A percentile compares a stretch with the other conserved stretches of the same genome.
Conservation (phyloP, 1,140 invertebrate genomes). For the Helicorthomorpha holstii region DNA sequence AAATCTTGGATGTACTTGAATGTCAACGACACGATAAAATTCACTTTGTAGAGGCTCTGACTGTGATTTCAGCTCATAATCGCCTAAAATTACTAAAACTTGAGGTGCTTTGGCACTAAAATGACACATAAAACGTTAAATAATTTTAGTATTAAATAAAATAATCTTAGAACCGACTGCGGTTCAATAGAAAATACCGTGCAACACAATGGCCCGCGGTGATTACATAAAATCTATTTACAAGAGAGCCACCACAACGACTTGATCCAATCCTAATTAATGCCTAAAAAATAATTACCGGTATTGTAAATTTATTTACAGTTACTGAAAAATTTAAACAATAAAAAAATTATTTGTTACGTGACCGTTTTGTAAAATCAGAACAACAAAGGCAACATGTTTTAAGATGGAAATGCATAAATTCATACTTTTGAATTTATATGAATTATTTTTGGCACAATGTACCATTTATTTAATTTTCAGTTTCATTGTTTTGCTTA, state of each 20-base stretch:
- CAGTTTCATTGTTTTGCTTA: too few relatives aligned
- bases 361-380: too few relatives aligned
- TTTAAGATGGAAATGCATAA: too few relatives aligned
- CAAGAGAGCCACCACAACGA: constrained; percentile 84
- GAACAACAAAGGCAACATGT: too few relatives aligned
- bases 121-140: not conserved
- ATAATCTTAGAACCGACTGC: not conserved
- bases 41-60: constrained; percentile 74
- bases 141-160: not conserved
- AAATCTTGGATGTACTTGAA: constrained; percentile 83
- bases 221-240: constrained; percentile 80
- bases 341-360: too few relatives aligned
- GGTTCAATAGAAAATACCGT: constrained; percentile 29
- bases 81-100: constrained; percentile 78
- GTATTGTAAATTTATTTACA: constrained; percentile 15
- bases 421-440: too few relatives aligned
- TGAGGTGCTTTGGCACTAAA: constrained; percentile 38
- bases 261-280: constrained; percentile 79
- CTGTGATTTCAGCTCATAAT: constrained; percentile 85
- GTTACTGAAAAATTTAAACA: too few relatives aligned
- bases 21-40: constrained; percentile 71
- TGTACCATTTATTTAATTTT: too few relatives aligned
- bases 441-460: too few relatives aligned
- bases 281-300: constrained; percentile 36
- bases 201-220: constrained; percentile 94